phyloP scores from a whole-genome alignment of 2,113 vertebrate species.

The Propithecus coquereli region DNA sequence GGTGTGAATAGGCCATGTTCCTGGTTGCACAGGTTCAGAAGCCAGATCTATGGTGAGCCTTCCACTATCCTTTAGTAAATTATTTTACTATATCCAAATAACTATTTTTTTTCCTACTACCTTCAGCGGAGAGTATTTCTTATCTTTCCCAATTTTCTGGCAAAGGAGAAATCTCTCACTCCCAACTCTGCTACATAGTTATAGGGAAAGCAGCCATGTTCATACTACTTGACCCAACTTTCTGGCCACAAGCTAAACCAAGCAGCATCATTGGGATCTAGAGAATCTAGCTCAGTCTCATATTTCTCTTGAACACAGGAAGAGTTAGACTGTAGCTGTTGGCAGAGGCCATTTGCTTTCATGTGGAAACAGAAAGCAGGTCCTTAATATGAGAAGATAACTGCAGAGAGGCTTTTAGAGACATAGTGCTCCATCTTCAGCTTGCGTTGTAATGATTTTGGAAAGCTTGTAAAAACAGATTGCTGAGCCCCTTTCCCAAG shows the following conservation, averaged over 20 bases:
- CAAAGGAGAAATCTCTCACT: background rate
- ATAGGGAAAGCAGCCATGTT: background rate
- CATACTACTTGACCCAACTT: background rate
- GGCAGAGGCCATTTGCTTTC: background rate
- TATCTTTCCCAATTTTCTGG: slow-evolving; percentile 5
- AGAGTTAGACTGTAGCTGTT: background rate
- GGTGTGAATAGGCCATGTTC: too few species aligned
- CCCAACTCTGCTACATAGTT: background rate
- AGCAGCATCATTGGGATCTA: background rate
- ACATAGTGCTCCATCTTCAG: background rate
- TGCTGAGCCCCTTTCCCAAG: background rate
- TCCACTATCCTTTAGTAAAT: background rate
- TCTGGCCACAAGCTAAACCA: background rate
- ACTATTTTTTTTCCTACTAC: background rate
- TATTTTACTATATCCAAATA: background rate
- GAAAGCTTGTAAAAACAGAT: background rate
- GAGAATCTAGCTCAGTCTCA: background rate
- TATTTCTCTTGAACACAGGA: background rate
- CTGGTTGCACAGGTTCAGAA: background rate
- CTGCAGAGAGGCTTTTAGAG: background rate
- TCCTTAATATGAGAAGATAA: background rate
- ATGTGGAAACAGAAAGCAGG: background rate
- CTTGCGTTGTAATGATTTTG: background rate
- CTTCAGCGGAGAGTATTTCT: background rate
- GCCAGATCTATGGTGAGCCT: background rate